Conservation (phyloP, 2,797 vertebrate genomes). For the Onychomys arenicola region DNA sequence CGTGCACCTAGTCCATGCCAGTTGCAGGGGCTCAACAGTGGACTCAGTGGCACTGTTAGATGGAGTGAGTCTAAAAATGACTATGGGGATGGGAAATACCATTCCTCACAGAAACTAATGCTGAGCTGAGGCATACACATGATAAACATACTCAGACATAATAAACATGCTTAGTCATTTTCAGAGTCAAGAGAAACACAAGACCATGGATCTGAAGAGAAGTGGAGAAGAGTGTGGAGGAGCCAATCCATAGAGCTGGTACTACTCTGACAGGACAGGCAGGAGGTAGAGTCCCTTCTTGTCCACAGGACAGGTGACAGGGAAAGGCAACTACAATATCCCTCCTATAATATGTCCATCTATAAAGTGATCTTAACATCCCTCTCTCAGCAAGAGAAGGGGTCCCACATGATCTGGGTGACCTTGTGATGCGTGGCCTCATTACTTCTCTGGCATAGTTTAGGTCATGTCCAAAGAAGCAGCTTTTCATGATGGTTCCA, state of each 20-base stretch:
- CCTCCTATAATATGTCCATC: not conserved
- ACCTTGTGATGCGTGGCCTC: not conserved
- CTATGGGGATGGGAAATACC: not conserved
- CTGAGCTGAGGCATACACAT: not conserved
- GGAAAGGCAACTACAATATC: not conserved
- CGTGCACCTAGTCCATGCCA: not conserved
- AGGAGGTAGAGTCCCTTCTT: not conserved
- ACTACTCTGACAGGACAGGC: not conserved
- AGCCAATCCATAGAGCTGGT: not conserved
- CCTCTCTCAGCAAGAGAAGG: not conserved
- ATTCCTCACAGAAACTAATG: not conserved
- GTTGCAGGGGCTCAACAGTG: not conserved
- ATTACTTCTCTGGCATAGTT: not conserved
- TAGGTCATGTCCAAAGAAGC: slow-evolving; percentile 28
- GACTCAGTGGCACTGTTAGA: not conserved
- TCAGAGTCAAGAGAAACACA: not conserved
- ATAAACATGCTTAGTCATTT: not conserved
- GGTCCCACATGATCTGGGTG: not conserved
- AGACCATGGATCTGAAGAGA: not conserved
- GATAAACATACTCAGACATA: not conserved
- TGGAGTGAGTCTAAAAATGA: not conserved
- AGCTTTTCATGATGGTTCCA: slow-evolving; percentile 46
- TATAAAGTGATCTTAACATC: not conserved
- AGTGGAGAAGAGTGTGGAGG: slow-evolving; percentile 14
- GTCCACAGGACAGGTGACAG: not conserved